A percentile compares a stretch with the other conserved stretches of the same genome.
Evolutionary conservation across 1,140 invertebrate genomes (phyloP).

Genomic region (Zaprionus taronus): DNA sequence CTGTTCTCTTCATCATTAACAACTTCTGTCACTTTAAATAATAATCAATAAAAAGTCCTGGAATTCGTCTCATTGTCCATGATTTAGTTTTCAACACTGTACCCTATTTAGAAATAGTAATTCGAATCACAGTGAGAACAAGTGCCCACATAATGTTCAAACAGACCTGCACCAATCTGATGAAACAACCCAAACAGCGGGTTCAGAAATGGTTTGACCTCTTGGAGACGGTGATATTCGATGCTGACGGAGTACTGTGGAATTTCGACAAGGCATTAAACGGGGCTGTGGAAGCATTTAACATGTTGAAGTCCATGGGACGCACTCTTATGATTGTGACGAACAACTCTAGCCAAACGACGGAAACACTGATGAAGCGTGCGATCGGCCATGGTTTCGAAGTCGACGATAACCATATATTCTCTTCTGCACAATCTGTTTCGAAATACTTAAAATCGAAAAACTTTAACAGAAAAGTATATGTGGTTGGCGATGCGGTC

Average conservation of each 20-base stretch:
- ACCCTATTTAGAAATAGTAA: too few relatives aligned
- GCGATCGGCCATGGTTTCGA: slow-evolving; percentile 37
- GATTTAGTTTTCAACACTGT: background rate
- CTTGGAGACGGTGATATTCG: slow-evolving; percentile 57
- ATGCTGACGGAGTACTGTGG: slow-evolving; percentile 70
- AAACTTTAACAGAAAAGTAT: slow-evolving; percentile 53
- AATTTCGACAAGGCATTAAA: slow-evolving; percentile 33
- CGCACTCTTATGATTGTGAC: slow-evolving; percentile 35
- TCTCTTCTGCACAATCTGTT: slow-evolving; percentile 32
- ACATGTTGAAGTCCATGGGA: slow-evolving; percentile 25
- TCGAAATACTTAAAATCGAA: slow-evolving; percentile 46
- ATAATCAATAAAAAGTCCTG: background rate
- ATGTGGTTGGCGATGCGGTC: slow-evolving; percentile 52
- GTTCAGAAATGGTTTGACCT: slow-evolving; percentile 52
- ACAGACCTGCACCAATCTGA: slow-evolving; percentile 49
- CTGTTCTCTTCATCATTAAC: too few relatives aligned
- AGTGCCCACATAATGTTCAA: slow-evolving; percentile 47
- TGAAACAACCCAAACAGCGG: slow-evolving; percentile 45
- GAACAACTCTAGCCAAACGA: slow-evolving; percentile 36
- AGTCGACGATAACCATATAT: background rate
- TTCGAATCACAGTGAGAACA: background rate
- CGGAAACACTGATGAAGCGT: slow-evolving; percentile 22
- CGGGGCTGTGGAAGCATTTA: slow-evolving; percentile 49
- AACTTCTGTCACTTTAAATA: background rate
- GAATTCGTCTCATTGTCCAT: background rate